Evolutionary conservation across 2,888 invertebrate genomes (phyloP).

Genomic region (Zele albiditarsus): DNA sequence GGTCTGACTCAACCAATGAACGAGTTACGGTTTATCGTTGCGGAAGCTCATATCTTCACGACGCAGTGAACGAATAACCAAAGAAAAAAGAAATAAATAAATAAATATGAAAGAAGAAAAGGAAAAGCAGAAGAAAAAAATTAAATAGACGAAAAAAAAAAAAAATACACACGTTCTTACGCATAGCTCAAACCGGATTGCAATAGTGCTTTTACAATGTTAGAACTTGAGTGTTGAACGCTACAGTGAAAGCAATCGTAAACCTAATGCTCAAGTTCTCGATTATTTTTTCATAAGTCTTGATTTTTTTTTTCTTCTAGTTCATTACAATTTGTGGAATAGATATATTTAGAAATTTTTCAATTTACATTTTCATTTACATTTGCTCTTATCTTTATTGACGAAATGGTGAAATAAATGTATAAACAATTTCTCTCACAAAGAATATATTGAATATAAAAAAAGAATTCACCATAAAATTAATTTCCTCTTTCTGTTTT

Average conservation of each 20-base stretch:
- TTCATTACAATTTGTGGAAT: neutral
- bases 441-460: neutral
- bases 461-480: neutral
- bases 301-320: neutral
- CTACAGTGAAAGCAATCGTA: neutral
- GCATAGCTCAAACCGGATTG: neutral
- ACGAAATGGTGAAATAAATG: neutral
- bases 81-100: neutral
- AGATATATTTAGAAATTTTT: neutral
- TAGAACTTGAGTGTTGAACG: neutral
- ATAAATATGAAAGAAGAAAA: neutral
- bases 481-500: neutral
- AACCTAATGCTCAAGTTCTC: neutral
- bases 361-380: neutral
- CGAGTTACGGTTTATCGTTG: conserved; percentile 41
- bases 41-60: conserved; percentile 42
- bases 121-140: conserved; percentile 11
- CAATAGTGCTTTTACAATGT: conserved; percentile 1
- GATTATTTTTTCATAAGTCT: neutral
- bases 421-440: neutral
- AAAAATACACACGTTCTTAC: neutral
- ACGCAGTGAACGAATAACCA: neutral
- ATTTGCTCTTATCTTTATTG: neutral
- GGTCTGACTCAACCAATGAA: conserved; percentile 38
- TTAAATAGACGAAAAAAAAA: neutral